phyloP scores from a whole-genome alignment of 2,113 vertebrate genomes.

The Mionectes macconnelli region DNA sequence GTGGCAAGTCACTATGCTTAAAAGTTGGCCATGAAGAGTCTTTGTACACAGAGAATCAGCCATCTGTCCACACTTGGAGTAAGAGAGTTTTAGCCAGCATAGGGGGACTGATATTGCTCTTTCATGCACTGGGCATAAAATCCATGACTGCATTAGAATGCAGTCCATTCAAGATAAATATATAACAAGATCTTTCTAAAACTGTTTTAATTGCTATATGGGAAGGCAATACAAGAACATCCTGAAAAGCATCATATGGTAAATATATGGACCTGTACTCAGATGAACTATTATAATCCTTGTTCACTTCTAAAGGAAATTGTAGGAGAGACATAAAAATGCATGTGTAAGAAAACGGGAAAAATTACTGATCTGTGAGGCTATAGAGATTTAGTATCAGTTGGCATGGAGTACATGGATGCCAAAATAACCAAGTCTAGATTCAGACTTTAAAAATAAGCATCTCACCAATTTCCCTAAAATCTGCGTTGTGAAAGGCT shows the following conservation, averaged over 20 bases:
- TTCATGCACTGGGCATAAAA: constrained; percentile 8
- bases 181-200: constrained; percentile 13
- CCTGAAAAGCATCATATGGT: not conserved
- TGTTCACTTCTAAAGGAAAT: not conserved
- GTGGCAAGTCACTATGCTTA: constrained; percentile 4
- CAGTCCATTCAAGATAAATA: not conserved
- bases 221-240: not conserved
- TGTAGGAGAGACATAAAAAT: not conserved
- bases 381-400: not conserved
- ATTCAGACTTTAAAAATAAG: not conserved
- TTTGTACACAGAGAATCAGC: not conserved
- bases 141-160: not conserved
- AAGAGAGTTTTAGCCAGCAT: not conserved
- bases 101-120: constrained; percentile 21
- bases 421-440: not conserved
- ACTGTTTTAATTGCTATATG: not conserved
- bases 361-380: not conserved
- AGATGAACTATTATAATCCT: not conserved
- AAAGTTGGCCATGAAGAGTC: constrained; percentile 32
- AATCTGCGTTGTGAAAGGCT: not conserved
- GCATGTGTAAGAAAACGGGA: not conserved
- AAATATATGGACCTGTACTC: not conserved
- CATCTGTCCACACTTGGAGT: constrained; percentile 18
- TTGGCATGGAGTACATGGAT: not conserved
- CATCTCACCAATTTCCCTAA: not conserved